phyloP scores from a whole-genome alignment of 2,888 invertebrate species.

The Drosophila rubida region DNA sequence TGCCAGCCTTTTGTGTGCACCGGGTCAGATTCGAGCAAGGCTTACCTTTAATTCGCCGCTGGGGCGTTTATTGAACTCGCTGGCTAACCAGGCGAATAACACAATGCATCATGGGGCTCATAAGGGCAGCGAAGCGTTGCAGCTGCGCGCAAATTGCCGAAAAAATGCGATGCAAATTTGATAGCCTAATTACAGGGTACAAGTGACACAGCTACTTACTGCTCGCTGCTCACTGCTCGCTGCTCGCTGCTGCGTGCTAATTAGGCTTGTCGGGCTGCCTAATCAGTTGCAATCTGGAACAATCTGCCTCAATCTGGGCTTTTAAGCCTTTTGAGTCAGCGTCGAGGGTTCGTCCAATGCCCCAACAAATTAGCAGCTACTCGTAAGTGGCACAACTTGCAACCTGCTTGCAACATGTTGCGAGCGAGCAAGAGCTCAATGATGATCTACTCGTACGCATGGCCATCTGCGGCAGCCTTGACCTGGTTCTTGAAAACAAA shows the following conservation, averaged over 20 bases:
- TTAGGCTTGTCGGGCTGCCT: slow-evolving; percentile 17
- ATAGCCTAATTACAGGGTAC: slow-evolving; percentile 63
- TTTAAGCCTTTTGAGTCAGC: slow-evolving; percentile 10
- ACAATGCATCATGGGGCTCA: slow-evolving; percentile 22
- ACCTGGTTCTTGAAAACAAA: slow-evolving; percentile 64
- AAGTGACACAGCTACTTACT: slow-evolving; percentile 16
- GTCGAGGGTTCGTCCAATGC: background rate
- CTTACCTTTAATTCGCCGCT: slow-evolving; percentile 4
- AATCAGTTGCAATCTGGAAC: background rate
- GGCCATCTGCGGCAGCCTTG: slow-evolving; percentile 63
- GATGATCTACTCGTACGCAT: slow-evolving; percentile 68
- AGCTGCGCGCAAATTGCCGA: slow-evolving; percentile 62
- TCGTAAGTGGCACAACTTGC: slow-evolving; percentile 14
- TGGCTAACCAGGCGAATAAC: slow-evolving; percentile 39
- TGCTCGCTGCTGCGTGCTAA: slow-evolving; percentile 37
- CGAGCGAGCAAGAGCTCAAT: slow-evolving; percentile 33
- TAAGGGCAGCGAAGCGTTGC: slow-evolving; percentile 57
- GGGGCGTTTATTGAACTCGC: slow-evolving; percentile 64
- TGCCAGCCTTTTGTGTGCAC: slow-evolving; percentile 23
- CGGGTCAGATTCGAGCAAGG: slow-evolving; percentile 7
- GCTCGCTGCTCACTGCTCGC: no score
- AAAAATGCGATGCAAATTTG: slow-evolving; percentile 46
- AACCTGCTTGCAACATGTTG: slow-evolving; percentile 47
- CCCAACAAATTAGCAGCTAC: slow-evolving; percentile 11
- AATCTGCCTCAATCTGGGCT: slow-evolving; percentile 1